These are phyloP conservation scores for Naja naja DNA, from an alignment of 2,113 vertebrate genomes.

Conservation along the genomic window DNA sequence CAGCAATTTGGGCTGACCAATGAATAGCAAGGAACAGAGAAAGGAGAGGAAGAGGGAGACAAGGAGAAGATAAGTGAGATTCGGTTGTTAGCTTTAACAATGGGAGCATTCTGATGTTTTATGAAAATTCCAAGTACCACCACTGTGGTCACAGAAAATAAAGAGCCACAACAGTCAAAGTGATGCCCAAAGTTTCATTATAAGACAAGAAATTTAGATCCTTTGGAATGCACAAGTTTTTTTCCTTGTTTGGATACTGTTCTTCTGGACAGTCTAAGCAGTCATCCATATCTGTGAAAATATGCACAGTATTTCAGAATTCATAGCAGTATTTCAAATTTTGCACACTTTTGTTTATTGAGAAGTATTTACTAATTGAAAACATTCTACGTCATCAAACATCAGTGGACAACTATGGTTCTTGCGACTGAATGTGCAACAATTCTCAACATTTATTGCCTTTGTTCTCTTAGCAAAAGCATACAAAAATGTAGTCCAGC, in stretches of 20 bases:
- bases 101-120: not conserved
- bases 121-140: not conserved
- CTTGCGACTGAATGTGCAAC: not conserved
- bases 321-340: not conserved
- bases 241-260: not conserved
- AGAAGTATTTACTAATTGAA: not conserved
- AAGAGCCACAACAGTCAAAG: not conserved
- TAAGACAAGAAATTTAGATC: not conserved
- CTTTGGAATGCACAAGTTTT: not conserved
- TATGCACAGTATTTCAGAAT: not conserved
- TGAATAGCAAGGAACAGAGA: not conserved
- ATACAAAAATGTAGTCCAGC: not conserved
- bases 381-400: not conserved
- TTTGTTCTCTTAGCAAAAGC: not conserved
- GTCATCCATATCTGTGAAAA: not conserved
- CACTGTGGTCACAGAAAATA: not conserved
- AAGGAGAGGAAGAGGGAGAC: not conserved
- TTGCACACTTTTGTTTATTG: not conserved
- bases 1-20: not conserved
- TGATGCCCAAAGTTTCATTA: not conserved
- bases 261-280: not conserved
- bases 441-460: not conserved
- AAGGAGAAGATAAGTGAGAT: not conserved
- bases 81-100: conserved; percentile 11
- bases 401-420: not conserved